These are phyloP conservation scores for Myotis planiceps DNA, from an alignment of 2,797 vertebrate genomes.

Conservation along the genomic window DNA sequence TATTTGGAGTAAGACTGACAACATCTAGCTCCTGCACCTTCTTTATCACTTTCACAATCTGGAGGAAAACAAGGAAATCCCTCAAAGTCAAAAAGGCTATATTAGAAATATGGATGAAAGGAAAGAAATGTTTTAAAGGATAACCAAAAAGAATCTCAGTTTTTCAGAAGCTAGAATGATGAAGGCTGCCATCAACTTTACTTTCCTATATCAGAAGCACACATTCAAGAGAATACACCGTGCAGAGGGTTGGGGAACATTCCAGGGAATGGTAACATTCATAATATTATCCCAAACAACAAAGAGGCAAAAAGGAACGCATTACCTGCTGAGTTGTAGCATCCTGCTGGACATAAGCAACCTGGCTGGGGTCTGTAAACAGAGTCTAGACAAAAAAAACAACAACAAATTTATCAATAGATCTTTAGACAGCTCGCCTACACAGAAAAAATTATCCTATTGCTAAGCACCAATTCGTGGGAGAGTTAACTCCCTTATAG, in stretches of 20 bases:
- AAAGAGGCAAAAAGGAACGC: not conserved
- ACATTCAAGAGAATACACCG: not conserved
- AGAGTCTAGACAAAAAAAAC: slow-evolving; percentile 88
- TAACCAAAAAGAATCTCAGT: not conserved
- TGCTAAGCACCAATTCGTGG: not conserved
- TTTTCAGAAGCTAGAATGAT: slow-evolving; percentile 10
- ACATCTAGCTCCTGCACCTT: not conserved
- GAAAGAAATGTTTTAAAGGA: not conserved
- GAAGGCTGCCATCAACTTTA: not conserved
- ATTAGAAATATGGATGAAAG: not conserved
- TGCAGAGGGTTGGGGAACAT: not conserved
- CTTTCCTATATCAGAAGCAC: not conserved
- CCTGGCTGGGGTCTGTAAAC: slow-evolving; percentile 97
- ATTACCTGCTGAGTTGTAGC: slow-evolving; percentile 95
- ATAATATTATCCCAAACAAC: not conserved
- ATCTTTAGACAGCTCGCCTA: slow-evolving; percentile 45
- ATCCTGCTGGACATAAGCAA: slow-evolving; percentile 98
- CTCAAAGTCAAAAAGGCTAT: not conserved
- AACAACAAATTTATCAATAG: slow-evolving; percentile 69
- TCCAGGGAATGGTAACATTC: not conserved
- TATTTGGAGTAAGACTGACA: not conserved
- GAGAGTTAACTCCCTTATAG: slow-evolving; percentile 26
- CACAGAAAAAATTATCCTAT: slow-evolving; percentile 21
- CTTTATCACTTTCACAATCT: not conserved
- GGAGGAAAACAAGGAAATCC: slow-evolving; percentile 7